These are phyloP conservation scores for Equus quagga DNA, from an alignment of 2,113 vertebrate genomes.

Conservation along the genomic window DNA sequence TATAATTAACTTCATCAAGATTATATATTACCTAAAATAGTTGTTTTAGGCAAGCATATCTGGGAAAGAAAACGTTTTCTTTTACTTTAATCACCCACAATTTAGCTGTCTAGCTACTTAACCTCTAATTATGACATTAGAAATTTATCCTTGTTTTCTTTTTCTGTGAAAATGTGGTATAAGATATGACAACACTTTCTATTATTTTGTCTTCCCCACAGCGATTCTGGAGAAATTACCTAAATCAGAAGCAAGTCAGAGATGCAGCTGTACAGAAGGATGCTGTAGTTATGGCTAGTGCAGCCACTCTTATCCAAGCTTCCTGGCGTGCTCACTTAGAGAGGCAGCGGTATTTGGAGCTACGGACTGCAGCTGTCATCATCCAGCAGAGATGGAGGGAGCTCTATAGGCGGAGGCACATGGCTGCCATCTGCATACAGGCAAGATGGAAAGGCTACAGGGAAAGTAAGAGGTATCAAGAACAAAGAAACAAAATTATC, in stretches of 20 bases:
- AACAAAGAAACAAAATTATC: constrained; percentile 83
- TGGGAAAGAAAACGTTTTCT: neutral
- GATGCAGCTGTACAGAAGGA: constrained; percentile 76
- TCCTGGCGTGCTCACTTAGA: constrained; percentile 92
- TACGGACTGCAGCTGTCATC: constrained; percentile 88
- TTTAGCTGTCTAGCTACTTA: neutral
- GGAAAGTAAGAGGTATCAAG: constrained; percentile 83
- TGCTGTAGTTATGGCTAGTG: constrained; percentile 80
- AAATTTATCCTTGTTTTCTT: neutral
- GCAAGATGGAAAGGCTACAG: constrained; percentile 92
- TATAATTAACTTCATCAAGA: neutral
- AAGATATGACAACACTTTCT: neutral
- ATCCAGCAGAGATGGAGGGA: constrained; percentile 94
- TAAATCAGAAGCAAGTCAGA: constrained; percentile 81
- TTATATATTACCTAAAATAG: constrained; percentile 49
- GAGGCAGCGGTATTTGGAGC: constrained; percentile 88
- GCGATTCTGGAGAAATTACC: constrained; percentile 93
- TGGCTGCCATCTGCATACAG: constrained; percentile 92
- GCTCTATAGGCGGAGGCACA: constrained; percentile 78
- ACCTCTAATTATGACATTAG: neutral
- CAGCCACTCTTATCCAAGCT: constrained; percentile 91
- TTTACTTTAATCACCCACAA: neutral
- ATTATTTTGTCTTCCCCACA: constrained; percentile 78
- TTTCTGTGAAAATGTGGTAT: constrained; percentile 1
- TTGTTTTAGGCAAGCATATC: constrained; percentile 38